A percentile compares a stretch with the other conserved stretches of the same genome.
Evolutionary conservation across 1,140 invertebrate species (phyloP).

Genomic region (Campoletis sonorensis): DNA sequence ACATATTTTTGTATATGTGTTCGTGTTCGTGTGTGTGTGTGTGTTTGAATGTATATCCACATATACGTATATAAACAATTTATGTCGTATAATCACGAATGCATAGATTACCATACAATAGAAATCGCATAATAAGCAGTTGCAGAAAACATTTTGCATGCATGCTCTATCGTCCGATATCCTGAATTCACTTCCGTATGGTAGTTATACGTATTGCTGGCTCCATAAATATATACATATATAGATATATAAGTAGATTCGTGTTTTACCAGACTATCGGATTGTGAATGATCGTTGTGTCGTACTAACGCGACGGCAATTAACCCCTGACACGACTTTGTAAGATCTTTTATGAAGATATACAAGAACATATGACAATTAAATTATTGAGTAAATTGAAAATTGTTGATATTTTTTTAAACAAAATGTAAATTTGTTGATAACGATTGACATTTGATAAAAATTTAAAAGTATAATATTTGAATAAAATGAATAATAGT

Average conservation of each 20-base stretch:
- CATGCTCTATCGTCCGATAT: conserved; percentile 39
- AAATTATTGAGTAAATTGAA: neutral
- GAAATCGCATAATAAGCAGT: conserved; percentile 46
- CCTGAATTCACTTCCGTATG: conserved; percentile 24
- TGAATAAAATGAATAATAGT: too few species aligned
- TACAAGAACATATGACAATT: conserved; percentile 3
- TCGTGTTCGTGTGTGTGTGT: too few species aligned
- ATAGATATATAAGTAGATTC: neutral
- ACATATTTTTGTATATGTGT: too few species aligned
- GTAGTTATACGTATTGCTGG: conserved; percentile 7
- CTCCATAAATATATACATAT: neutral
- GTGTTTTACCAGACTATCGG: neutral
- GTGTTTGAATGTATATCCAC: too few species aligned
- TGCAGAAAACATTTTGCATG: conserved; percentile 42
- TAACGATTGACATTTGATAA: too few species aligned
- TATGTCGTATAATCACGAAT: conserved; percentile 38
- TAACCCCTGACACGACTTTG: conserved; percentile 10
- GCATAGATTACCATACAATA: conserved; percentile 49
- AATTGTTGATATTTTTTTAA: neutral
- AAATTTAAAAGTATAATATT: too few species aligned
- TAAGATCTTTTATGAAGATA: neutral
- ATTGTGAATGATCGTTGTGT: conserved; percentile 25
- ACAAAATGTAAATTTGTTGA: too few species aligned
- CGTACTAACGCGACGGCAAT: conserved; percentile 11
- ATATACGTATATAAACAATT: conserved; percentile 16